Base-by-base conservation (phyloP, 2,888 invertebrate genomes). In the Drosophila meridiana region DNA sequence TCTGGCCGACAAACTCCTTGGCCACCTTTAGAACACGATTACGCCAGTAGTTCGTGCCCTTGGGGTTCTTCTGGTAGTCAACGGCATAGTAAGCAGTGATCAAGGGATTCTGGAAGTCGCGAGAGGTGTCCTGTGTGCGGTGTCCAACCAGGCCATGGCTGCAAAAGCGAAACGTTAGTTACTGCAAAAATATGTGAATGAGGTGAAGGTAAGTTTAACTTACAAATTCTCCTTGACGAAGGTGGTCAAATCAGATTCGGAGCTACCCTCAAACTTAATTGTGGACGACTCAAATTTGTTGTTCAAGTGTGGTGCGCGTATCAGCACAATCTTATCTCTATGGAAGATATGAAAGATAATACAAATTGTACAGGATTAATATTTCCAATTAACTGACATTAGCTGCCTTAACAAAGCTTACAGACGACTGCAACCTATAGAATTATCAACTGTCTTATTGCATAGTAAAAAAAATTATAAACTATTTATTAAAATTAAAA, bases 21-120 rank as follows among this genome's bases (percentile, higher is more conserved):
- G 93, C 93, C 34, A 95, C 96, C 94, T 99, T 99, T 87, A 99
- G 95, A 59, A 99, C 96, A 81, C 99, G 96, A 94, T 99, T 99
- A 90, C 99, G 96, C 99, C 99, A 99, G 94, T 99, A 99, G 94
- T 99, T 99, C 61, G 99, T 99, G 57, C 98, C 99, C 94, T 99
- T 99, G 32, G 96, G 95, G 93, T 99, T 99, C 94, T 99, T 99
- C 36, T 96, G 95, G 91, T 99, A 99, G 93, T 99, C 99, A 13
- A 99, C 98, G 82, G 94, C 95, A 93, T 96, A 99, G 94, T 98
- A 99, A 36, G 97, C 99, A 63, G 98, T 96, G 50, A 99, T 95
- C 74, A 98, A 93, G 2, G 99, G 99, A 91, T 96, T 96, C 87
- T 95, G 95, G 94, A 99, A 99, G 90, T 99, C 98, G 62, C 95